Conservation (phyloP, 2,888 invertebrate genomes). For the Atrina japonica region DNA sequence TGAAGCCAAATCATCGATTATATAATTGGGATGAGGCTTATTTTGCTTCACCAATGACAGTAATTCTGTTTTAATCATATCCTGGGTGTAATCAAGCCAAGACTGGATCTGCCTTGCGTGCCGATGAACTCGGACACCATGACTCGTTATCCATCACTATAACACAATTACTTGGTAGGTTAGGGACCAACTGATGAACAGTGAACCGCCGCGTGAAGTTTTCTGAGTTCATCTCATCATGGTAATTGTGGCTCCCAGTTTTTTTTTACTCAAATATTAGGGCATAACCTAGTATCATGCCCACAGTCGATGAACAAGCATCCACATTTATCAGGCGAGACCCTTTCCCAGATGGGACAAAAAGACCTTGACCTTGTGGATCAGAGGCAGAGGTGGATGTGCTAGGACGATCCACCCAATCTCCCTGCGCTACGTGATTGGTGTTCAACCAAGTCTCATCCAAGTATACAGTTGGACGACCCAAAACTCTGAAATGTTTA, state of each 20-base stretch:
- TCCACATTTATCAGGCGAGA: conserved; percentile 20
- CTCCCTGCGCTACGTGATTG: conserved; percentile 19
- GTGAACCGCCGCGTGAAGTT: too few species aligned
- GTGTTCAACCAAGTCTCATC: too few species aligned
- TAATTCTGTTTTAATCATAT: conserved; percentile 8
- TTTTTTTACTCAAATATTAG: conserved; percentile 19
- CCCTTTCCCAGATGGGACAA: too few species aligned
- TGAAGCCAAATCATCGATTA: background rate
- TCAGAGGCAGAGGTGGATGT: conserved; percentile 5
- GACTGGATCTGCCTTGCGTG: conserved; percentile 18
- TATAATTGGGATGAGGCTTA: background rate
- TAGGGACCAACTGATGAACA: too few species aligned
- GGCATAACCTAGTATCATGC: conserved; percentile 9
- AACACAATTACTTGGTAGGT: conserved; percentile 1
- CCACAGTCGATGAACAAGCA: conserved; percentile 15
- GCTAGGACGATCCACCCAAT: conserved; percentile 14
- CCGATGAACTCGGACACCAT: conserved; percentile 1
- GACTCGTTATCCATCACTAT: conserved; percentile 22
- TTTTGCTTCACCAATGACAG: too few species aligned
- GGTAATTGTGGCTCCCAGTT: background rate
- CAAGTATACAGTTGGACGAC: background rate
- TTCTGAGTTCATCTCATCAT: too few species aligned
- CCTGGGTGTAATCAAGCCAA: conserved; percentile 16
- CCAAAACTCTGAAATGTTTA: conserved; percentile 11
- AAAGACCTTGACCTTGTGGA: conserved; percentile 2